Evolutionary conservation across 1,140 invertebrate genomes (phyloP).

Genomic region (Diorhabda sublineata): DNA sequence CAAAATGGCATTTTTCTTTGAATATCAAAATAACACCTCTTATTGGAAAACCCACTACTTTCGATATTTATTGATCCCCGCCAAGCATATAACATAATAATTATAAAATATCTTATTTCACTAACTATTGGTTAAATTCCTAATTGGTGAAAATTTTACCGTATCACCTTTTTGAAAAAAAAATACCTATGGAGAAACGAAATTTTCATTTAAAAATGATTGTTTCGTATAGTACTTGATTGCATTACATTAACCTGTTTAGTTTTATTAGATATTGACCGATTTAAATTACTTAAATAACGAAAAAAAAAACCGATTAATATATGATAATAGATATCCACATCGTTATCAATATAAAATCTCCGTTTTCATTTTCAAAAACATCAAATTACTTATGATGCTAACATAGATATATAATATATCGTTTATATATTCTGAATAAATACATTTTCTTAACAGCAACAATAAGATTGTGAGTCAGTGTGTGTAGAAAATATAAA

Average conservation of each 20-base stretch:
- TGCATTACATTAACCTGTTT: constrained; percentile 21
- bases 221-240: constrained; percentile 20
- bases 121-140: too few species aligned
- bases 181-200: constrained; percentile 11
- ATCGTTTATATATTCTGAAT: constrained; percentile 3
- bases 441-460: constrained; percentile 12
- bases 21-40: too few species aligned
- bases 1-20: too few species aligned
- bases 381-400: constrained; percentile 6
- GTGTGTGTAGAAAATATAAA: not conserved
- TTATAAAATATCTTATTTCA: too few species aligned
- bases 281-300: not conserved
- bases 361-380: not conserved
- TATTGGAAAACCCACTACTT: too few species aligned
- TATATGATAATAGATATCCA: not conserved
- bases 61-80: too few species aligned
- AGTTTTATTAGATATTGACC: constrained; percentile 19
- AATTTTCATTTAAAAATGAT: constrained; percentile 20
- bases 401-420: constrained; percentile 13
- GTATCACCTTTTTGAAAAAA: not conserved
- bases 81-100: too few species aligned
- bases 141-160: too few species aligned
- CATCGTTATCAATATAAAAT: not conserved
- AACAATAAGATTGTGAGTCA: constrained; percentile 10
- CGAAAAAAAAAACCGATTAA: not conserved